These are phyloP conservation scores for Drosophila maculinotata DNA, from an alignment of 2,888 invertebrate species.

Conservation along the genomic window DNA sequence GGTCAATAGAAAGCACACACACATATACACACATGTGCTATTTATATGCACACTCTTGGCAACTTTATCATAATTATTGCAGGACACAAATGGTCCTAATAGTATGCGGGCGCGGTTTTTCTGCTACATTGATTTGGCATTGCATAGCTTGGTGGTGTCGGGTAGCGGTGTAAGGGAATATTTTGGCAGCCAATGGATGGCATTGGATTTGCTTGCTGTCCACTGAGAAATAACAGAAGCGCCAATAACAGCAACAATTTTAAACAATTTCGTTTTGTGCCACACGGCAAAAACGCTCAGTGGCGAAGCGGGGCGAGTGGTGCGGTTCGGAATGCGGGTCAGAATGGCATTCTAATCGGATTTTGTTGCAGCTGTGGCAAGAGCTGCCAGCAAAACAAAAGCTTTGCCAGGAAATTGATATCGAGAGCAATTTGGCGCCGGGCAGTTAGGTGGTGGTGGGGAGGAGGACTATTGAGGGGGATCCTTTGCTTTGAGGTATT, in stretches of 20 bases:
- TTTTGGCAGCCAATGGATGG: conserved; percentile 44
- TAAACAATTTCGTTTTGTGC: conserved; percentile 69
- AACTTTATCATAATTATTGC: conserved; percentile 51
- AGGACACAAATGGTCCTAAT: conserved; percentile 19
- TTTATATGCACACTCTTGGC: conserved; percentile 3
- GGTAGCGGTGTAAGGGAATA: background rate
- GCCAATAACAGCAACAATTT: conserved; percentile 47
- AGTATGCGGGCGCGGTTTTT: conserved; percentile 22
- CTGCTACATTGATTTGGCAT: conserved; percentile 44
- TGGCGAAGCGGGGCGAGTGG: background rate
- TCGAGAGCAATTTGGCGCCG: conserved; percentile 73
- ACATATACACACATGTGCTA: background rate
- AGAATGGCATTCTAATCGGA: conserved; percentile 73
- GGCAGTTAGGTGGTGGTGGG: conserved; percentile 5
- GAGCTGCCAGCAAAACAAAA: conserved; percentile 50
- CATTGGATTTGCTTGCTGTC: conserved; percentile 36
- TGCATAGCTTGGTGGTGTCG: conserved; percentile 3
- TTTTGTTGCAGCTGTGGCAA: conserved; percentile 73
- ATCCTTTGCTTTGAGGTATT: conserved; percentile 29
- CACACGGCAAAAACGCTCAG: conserved; percentile 30
- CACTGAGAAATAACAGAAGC: conserved; percentile 14
- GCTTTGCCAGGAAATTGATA: conserved; percentile 74
- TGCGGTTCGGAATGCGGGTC: conserved; percentile 36
- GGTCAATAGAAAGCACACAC: conserved; percentile 28
- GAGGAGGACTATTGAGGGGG: background rate